Evolutionary conservation across 2,888 invertebrate species (phyloP).

Genomic region (Rotaria magnacalcarata): DNA sequence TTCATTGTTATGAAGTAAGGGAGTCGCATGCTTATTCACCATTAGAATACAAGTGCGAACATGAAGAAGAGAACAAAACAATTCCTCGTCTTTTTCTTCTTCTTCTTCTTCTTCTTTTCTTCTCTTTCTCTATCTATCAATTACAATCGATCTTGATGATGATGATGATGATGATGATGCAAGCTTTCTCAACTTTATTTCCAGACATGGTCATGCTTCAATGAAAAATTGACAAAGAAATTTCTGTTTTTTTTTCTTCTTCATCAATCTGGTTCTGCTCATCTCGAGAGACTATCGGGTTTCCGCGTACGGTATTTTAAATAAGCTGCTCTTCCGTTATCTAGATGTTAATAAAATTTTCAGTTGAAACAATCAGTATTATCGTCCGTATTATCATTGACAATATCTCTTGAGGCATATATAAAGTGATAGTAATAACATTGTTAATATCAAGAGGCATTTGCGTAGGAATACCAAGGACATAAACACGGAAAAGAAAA

Average conservation of each 20-base stretch:
- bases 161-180: not conserved
- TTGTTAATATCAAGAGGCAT: not conserved
- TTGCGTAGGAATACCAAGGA: not conserved
- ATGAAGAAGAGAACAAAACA: not conserved
- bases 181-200: not conserved
- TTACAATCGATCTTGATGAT: conserved; percentile 23
- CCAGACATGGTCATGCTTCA: conserved; percentile 7
- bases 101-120: not conserved
- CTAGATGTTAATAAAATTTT: not conserved
- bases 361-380: not conserved
- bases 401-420: not conserved
- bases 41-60: not conserved
- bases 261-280: not conserved
- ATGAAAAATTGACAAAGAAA: not conserved
- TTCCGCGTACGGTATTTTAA: not conserved
- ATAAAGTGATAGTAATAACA: not conserved
- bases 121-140: not conserved
- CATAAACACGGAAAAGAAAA: not conserved
- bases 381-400: not conserved
- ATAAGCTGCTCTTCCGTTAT: not conserved
- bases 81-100: not conserved
- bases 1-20: not conserved
- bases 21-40: not conserved
- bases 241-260: too few relatives aligned
- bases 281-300: not conserved